A percentile compares a stretch with the other conserved stretches of the same genome.
Evolutionary conservation across 1,140 invertebrate species (phyloP).

Genomic region (Ctenoplectra terminalis): DNA sequence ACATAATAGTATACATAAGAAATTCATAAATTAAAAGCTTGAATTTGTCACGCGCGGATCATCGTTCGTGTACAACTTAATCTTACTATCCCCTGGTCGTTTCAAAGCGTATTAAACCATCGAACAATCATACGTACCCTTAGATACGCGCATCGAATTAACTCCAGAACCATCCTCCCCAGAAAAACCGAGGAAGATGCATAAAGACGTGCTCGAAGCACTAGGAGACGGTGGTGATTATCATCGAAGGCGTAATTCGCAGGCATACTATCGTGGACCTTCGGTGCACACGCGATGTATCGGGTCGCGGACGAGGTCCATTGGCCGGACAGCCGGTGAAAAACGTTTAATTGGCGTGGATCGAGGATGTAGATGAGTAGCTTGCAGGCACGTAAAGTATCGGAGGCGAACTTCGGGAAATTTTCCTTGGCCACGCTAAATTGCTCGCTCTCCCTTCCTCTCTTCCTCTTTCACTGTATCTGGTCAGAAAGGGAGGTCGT

Average conservation of each 20-base stretch:
- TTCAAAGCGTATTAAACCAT: too few species aligned
- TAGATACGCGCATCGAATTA: not conserved
- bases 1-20: too few species aligned
- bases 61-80: too few species aligned
- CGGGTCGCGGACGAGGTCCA: conserved; percentile 1
- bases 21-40: too few species aligned
- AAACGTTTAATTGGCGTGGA: conserved; percentile 46
- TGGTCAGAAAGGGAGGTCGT: conserved; percentile 8
- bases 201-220: conserved; percentile 2
- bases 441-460: not conserved
- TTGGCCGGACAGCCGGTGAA: conserved; percentile 29
- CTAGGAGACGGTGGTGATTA: conserved; percentile 15
- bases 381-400: conserved; percentile 27
- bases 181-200: not conserved
- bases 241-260: conserved; percentile 29
- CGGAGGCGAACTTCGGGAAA: conserved; percentile 39
- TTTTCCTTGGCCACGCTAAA: conserved; percentile 32
- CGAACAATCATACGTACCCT: too few species aligned
- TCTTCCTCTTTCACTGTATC: not conserved
- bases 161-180: not conserved
- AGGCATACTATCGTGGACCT: not conserved
- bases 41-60: too few species aligned
- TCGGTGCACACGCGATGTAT: conserved; percentile 33
- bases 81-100: too few species aligned
- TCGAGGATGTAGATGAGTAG: conserved; percentile 38